Evolutionary conservation across 2,797 vertebrate species (phyloP).

Genomic region (Scomberomorus guttatus): DNA sequence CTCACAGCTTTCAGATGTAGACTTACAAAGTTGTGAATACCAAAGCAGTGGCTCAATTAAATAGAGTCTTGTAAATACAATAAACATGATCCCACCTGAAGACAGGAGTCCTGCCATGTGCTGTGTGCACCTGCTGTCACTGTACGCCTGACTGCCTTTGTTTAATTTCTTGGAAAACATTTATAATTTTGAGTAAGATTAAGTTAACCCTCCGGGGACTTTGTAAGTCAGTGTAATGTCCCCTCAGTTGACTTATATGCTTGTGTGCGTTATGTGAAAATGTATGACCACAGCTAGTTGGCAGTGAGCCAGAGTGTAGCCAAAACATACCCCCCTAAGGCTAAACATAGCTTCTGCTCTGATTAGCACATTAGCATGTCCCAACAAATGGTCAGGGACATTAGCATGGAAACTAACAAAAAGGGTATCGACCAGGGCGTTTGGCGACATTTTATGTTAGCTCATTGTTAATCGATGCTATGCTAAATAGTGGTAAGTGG

Average conservation of each 20-base stretch:
- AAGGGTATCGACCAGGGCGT: conserved; percentile 56
- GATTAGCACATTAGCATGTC: conserved; percentile 73
- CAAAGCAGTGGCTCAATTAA: background rate
- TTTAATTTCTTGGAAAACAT: conserved; percentile 9
- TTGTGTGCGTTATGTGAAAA: conserved; percentile 7
- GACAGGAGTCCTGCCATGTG: background rate
- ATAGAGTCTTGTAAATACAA: background rate
- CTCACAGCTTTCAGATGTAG: background rate
- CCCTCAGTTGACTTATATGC: conserved; percentile 19
- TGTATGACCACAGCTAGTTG: conserved; percentile 31
- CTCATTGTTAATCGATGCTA: conserved; percentile 68
- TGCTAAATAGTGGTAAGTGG: conserved; percentile 69
- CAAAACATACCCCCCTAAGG: conserved; percentile 51
- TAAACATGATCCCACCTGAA: background rate
- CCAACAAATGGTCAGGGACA: conserved; percentile 62
- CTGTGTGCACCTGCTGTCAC: conserved; percentile 9
- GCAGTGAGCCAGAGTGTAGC: conserved; percentile 26
- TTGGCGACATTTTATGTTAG: conserved; percentile 60
- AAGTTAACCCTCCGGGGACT: background rate
- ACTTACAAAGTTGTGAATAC: background rate
- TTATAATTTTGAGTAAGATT: background rate
- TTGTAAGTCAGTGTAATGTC: conserved; percentile 14
- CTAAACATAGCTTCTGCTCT: conserved; percentile 74
- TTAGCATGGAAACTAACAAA: conserved; percentile 68
- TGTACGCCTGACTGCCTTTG: background rate